A percentile compares a stretch with the other conserved stretches of the same genome.
Conservation (phyloP, 2,797 vertebrate species). For the Sternotherus odoratus region DNA sequence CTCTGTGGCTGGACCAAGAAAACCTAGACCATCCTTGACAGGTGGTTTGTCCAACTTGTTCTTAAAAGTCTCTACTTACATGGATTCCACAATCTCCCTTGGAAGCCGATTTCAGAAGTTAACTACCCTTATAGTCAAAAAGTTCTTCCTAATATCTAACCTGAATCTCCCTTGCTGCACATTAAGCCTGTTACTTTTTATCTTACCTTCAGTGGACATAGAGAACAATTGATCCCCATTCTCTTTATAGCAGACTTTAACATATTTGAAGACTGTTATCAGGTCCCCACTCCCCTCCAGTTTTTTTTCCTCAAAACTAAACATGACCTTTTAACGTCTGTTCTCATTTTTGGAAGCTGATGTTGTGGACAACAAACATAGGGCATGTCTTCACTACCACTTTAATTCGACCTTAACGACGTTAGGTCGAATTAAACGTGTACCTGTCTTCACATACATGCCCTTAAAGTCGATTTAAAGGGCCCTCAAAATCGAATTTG, state of each 20-base stretch:
- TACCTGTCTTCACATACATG: too few species aligned
- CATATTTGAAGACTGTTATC: background rate
- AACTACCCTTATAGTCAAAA: background rate
- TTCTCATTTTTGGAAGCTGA: background rate
- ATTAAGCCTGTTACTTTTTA: background rate
- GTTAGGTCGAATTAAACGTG: too few species aligned
- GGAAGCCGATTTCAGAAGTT: background rate
- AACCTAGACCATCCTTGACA: background rate
- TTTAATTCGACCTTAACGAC: too few species aligned
- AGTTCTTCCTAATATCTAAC: background rate
- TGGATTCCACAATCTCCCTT: background rate
- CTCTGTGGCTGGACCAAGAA: background rate
- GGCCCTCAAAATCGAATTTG: too few species aligned
- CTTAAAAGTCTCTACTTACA: background rate
- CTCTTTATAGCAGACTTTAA: background rate
- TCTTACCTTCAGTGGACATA: background rate
- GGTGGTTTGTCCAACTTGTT: background rate
- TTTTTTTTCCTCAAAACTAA: background rate
- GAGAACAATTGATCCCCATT: background rate
- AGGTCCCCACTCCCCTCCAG: background rate
- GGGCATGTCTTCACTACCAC: too few species aligned
- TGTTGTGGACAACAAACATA: background rate
- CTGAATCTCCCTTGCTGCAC: background rate
- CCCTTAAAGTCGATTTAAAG: too few species aligned
- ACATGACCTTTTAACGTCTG: fast-evolving